Evolutionary conservation across 2,888 invertebrate species (phyloP).

Genomic region (Galerucella calmariensis): DNA sequence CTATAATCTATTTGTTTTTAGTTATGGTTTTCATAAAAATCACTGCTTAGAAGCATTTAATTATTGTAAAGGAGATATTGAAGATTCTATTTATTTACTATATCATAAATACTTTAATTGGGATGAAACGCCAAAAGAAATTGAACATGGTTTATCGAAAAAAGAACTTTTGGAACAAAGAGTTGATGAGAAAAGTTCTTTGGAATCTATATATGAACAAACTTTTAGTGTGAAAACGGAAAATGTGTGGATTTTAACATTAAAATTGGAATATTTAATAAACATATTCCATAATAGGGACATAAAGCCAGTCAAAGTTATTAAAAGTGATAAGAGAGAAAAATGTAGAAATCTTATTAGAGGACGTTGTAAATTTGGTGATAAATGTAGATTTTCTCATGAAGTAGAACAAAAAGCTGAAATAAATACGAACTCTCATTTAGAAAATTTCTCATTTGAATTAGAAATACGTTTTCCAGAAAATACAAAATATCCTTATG

Average conservation of each 20-base stretch:
- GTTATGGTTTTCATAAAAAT: slow-evolving; percentile 78
- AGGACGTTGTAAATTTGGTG: slow-evolving; percentile 78
- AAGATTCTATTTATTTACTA: slow-evolving; percentile 76
- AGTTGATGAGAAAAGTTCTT: slow-evolving; percentile 77
- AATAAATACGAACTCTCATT: slow-evolving; percentile 59
- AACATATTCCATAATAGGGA: slow-evolving; percentile 63
- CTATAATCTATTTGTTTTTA: slow-evolving; percentile 58
- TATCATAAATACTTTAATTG: slow-evolving; percentile 77
- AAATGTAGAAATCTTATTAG: slow-evolving; percentile 73
- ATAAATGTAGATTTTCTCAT: slow-evolving; percentile 81
- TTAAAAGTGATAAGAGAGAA: slow-evolving; percentile 67
- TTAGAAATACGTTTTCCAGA: slow-evolving; percentile 81
- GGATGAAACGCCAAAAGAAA: slow-evolving; percentile 47
- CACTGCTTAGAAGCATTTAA: slow-evolving; percentile 82
- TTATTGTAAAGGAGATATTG: slow-evolving; percentile 75
- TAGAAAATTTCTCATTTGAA: slow-evolving; percentile 68
- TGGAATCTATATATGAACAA: slow-evolving; percentile 82
- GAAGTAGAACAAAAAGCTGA: slow-evolving; percentile 65
- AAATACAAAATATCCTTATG: slow-evolving; percentile 78
- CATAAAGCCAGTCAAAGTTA: slow-evolving; percentile 60
- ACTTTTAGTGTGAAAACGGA: slow-evolving; percentile 76
- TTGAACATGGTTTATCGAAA: slow-evolving; percentile 64
- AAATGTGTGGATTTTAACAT: slow-evolving; percentile 78
- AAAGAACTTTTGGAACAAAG: slow-evolving; percentile 74
- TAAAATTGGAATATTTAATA: slow-evolving; percentile 76